phyloP scores from a whole-genome alignment of 1,140 invertebrate genomes.

The Penaeus vannamei region DNA sequence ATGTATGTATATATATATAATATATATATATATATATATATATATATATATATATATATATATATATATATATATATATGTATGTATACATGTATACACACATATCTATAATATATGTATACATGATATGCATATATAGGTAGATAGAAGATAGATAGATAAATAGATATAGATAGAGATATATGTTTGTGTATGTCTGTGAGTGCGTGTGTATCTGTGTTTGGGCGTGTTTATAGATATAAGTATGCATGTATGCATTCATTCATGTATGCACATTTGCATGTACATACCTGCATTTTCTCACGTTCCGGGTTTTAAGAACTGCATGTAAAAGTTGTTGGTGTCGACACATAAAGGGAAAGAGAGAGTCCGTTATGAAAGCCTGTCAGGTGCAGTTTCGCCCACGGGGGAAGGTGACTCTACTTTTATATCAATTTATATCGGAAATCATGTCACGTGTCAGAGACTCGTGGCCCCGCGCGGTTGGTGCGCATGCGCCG shows the following conservation, averaged over 20 bases:
- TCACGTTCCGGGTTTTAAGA: too few species aligned
- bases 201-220: neutral
- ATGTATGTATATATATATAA: neutral
- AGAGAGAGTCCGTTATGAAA: too few species aligned
- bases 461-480: too few species aligned
- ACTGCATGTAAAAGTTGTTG: too few species aligned
- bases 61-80: neutral
- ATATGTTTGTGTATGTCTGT: neutral
- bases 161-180: conserved; percentile 1
- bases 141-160: too few species aligned
- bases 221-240: neutral
- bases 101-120: conserved; percentile 22
- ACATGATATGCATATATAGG: conserved; percentile 6
- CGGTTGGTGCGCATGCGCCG: too few species aligned
- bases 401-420: too few species aligned
- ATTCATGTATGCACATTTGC: neutral
- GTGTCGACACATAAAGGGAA: too few species aligned
- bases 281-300: too few species aligned
- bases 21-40: neutral
- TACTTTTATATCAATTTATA: too few species aligned
- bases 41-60: conserved; percentile 21
- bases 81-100: conserved; percentile 7
- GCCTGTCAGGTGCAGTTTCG: too few species aligned
- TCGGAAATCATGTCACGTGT: too few species aligned
- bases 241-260: neutral